phyloP scores from a whole-genome alignment of 2,797 vertebrate genomes.

The Pyrocephalus nanus region DNA sequence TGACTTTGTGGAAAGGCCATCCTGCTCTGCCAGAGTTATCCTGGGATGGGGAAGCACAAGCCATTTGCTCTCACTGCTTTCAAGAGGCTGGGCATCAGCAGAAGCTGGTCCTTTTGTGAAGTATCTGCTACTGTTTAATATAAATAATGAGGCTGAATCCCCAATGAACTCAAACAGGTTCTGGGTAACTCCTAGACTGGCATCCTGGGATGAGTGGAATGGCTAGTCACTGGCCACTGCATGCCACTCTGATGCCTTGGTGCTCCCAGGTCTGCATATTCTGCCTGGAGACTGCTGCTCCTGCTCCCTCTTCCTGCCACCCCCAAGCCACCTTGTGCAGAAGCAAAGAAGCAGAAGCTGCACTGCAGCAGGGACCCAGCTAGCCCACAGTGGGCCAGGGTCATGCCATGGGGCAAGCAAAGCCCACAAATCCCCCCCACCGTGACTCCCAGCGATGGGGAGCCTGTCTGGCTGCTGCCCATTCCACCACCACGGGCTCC shows the following conservation, averaged over 20 bases:
- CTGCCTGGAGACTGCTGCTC: background rate
- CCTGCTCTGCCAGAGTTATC: background rate
- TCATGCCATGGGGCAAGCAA: background rate
- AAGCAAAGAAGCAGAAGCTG: background rate
- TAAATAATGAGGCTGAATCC: background rate
- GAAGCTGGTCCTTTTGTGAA: background rate
- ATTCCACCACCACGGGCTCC: background rate
- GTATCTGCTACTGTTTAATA: background rate
- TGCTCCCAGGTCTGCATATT: background rate
- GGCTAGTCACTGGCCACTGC: background rate
- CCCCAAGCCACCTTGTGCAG: background rate
- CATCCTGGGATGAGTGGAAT: background rate
- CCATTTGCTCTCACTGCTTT: background rate
- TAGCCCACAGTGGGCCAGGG: background rate
- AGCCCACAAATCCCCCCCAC: background rate
- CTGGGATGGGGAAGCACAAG: background rate
- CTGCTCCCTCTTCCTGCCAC: background rate
- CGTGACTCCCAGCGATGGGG: rapidly evolving
- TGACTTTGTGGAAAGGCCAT: background rate
- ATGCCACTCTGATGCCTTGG: background rate
- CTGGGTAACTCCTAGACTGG: background rate
- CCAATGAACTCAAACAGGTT: background rate
- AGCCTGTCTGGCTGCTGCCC: background rate
- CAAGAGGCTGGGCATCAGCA: background rate
- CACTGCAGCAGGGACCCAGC: background rate